Percentiles rank a stretch among this genome's conserved stretches.
Conservation (phyloP, 53 echinoderm and acorn worm species). For the Holothuria leucospilota region DNA sequence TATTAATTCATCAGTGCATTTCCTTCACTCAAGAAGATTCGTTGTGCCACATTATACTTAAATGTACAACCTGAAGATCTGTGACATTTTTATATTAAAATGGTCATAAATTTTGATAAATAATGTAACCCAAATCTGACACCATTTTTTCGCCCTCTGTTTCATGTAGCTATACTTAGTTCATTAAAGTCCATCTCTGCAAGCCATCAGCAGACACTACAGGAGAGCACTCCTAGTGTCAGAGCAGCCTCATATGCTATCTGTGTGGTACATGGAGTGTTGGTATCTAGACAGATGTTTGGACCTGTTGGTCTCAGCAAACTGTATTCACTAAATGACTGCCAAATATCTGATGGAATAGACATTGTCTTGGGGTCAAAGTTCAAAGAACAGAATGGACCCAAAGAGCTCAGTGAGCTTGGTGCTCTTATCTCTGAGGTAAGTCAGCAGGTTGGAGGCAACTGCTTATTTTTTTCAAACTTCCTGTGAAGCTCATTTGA, state of each 20-base stretch:
- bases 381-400: conserved; percentile 60
- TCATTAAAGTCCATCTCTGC: conserved; percentile 66
- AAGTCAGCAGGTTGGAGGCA: conserved; percentile 5
- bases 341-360: conserved; percentile 78
- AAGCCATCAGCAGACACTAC: conserved; percentile 57
- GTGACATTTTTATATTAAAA: not conserved
- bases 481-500: too few relatives aligned
- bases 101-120: not conserved
- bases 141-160: not conserved
- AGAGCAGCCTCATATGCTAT: conserved; percentile 69
- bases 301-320: conserved; percentile 83
- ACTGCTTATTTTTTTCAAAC: too few relatives aligned
- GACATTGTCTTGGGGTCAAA: conserved; percentile 85
- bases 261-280: conserved; percentile 83
- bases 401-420: conserved; percentile 62
- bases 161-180: conserved; percentile 71
- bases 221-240: conserved; percentile 66
- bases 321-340: conserved; percentile 76
- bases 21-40: too few relatives aligned
- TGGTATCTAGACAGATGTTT: conserved; percentile 83
- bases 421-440: conserved; percentile 71
- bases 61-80: too few relatives aligned
- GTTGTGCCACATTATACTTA: not conserved
- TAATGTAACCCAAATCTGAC: not conserved
- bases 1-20: too few relatives aligned